These are phyloP conservation scores for Platygyra sinensis DNA, from an alignment of 64 coral and sea anemone species.

Conservation along the genomic window DNA sequence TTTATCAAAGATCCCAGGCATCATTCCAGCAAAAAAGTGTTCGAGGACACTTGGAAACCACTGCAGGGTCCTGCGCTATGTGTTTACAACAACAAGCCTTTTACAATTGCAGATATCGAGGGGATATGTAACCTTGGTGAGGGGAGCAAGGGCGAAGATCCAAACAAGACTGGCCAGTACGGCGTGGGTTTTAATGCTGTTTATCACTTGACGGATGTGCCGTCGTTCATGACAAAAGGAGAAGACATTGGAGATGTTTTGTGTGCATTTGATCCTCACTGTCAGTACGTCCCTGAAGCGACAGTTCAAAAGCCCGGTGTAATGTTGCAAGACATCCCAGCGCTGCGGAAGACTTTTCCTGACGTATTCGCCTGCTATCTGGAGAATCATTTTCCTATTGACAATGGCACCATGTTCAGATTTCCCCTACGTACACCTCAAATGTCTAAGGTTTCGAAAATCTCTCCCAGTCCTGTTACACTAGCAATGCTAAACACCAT, in stretches of 20 bases:
- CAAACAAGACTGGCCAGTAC: constrained; percentile 91
- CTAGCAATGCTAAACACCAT: background rate
- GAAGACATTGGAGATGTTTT: constrained; percentile 65
- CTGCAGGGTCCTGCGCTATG: constrained; percentile 86
- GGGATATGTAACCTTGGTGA: constrained; percentile 82
- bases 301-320: constrained; percentile 56
- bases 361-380: constrained; percentile 79
- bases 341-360: constrained; percentile 45
- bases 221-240: constrained; percentile 69
- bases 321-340: constrained; percentile 23
- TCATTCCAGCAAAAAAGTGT: constrained; percentile 48
- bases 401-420: constrained; percentile 65
- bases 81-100: constrained; percentile 90
- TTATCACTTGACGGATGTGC: constrained; percentile 89
- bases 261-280: constrained; percentile 80
- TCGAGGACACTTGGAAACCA: constrained; percentile 75
- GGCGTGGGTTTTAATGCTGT: constrained; percentile 94
- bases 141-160: constrained; percentile 87
- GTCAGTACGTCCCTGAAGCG: constrained; percentile 61
- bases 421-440: constrained; percentile 51
- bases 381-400: constrained; percentile 25
- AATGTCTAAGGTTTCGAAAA: constrained; percentile 30
- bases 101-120: constrained; percentile 58
- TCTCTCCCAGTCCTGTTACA: background rate
- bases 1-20: constrained; percentile 77